Evolutionary conservation across 2,888 invertebrate genomes (phyloP), one percentile per base, ranked within the genome.

Genomic region (Leptinotarsa juncta): DNA sequence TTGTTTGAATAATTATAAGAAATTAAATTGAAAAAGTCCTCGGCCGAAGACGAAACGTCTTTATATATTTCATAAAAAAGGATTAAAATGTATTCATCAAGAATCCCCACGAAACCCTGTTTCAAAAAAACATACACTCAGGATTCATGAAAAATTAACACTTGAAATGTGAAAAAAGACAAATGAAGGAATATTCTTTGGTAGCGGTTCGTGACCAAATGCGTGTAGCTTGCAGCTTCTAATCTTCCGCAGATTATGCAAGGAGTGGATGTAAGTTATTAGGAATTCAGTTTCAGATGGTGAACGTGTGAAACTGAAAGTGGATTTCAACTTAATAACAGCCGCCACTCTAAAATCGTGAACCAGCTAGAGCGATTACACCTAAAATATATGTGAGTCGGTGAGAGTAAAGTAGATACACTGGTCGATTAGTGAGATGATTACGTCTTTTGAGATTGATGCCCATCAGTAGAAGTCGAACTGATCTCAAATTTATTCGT

Each of bases 361-460:
- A 78, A 75, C 67, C 73, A 70, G 71, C 67, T 73, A 67, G 67
- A 74, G 50, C 77, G 72, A 76, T 79, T 75, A 74, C 72, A 73
- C 70, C 73, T 77, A 78, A 79, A 77, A 79, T 74, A 67, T 74
- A 67, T 75, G 74, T 74, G 76, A 80, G 74, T 74, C 75, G 74
- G 74, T 67, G 72, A 74, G 77, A 77, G 79, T 76, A 73, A 68
- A 70, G 42, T 10, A 42, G 42, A 62, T 62, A 72, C 75, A 70
- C 75, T 75, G 76, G 77, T 76, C 77, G 78, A 77, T 80, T 80
- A 78, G 77, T 78, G 74, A 78, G 79, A 80, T 79, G 78, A 80
- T 77, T 74, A 67, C 67, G 67, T 67, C 50, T 67, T 75, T 51
- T 74, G 53, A 68, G 69, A 62, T 73, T 70, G 77, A 75, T 69